phyloP scores from a whole-genome alignment of 2,888 invertebrate species.

The Petrolisthes manimaculis region DNA sequence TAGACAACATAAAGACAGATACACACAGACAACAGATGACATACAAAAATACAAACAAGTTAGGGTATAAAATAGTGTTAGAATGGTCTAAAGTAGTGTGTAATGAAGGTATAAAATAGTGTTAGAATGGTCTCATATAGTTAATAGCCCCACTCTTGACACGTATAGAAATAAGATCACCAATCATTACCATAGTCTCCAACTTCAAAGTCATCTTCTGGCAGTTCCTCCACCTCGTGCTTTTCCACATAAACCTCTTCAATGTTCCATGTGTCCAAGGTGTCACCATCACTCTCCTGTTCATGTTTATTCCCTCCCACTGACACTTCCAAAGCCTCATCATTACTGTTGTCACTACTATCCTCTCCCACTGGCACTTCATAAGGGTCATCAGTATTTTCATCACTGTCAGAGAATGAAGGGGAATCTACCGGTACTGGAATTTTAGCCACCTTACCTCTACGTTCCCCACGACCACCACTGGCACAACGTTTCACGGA shows the following conservation, averaged over 20 bases:
- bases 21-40: too few species aligned
- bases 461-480: too few species aligned
- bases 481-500: neutral
- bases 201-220: neutral
- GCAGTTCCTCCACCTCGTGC: neutral
- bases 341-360: neutral
- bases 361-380: conserved; percentile 10
- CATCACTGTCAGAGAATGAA: conserved; percentile 23
- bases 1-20: too few species aligned
- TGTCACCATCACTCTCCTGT: neutral
- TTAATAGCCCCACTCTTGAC: too few species aligned
- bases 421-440: conserved; percentile 13
- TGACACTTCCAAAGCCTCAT: neutral
- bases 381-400: conserved; percentile 20
- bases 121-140: too few species aligned
- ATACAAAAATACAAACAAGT: too few species aligned
- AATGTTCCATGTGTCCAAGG: neutral
- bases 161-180: too few species aligned
- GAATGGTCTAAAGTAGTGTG: too few species aligned
- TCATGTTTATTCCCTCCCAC: too few species aligned
- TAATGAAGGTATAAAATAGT: too few species aligned
- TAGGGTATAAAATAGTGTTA: too few species aligned
- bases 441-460: too few species aligned
- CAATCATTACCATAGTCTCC: conserved; percentile 1
- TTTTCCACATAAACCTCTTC: neutral